Percentiles rank a stretch among this genome's conserved stretches.
Conservation (phyloP, 2,888 invertebrate species). For the Ichneumoninae sp. region DNA sequence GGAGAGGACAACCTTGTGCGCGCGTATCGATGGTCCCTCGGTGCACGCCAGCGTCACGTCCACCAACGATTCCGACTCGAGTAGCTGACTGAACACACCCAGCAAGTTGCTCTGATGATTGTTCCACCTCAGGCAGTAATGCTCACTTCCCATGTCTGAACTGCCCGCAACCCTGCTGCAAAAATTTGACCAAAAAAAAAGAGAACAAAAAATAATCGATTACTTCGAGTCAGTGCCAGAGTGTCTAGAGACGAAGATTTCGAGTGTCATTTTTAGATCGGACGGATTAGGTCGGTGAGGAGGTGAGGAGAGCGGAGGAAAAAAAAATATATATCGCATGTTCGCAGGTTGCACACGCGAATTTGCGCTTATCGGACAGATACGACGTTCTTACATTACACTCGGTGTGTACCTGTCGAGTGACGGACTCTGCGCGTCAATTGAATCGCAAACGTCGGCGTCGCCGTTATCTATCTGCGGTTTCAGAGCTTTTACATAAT, state of each 20-base stretch:
- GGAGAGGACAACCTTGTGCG: constrained; percentile 97
- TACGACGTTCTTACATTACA: background rate
- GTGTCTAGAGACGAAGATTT: background rate
- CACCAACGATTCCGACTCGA: constrained; percentile 97
- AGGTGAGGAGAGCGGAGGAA: background rate
- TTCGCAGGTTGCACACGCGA: constrained; percentile 33
- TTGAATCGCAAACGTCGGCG: constrained; percentile 34
- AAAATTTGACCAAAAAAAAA: constrained; percentile 7
- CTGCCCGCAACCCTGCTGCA: constrained; percentile 90
- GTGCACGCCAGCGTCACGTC: constrained; percentile 98
- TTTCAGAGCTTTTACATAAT: constrained; percentile 67
- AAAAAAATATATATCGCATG: background rate
- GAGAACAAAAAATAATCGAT: background rate
- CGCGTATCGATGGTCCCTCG: constrained; percentile 97
- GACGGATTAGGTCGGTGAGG: background rate
- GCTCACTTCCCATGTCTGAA: constrained; percentile 99
- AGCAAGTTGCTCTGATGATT: constrained; percentile 99
- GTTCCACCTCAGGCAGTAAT: constrained; percentile 99
- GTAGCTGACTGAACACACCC: constrained; percentile 98
- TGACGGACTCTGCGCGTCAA: constrained; percentile 15
- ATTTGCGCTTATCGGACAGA: constrained; percentile 40
- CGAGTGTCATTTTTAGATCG: background rate
- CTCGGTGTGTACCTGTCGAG: constrained; percentile 10
- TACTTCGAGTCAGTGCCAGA: background rate
- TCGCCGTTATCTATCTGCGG: constrained; percentile 54